Evolutionary conservation across 1,140 invertebrate genomes (phyloP).

Genomic region (Conus betulinus): DNA sequence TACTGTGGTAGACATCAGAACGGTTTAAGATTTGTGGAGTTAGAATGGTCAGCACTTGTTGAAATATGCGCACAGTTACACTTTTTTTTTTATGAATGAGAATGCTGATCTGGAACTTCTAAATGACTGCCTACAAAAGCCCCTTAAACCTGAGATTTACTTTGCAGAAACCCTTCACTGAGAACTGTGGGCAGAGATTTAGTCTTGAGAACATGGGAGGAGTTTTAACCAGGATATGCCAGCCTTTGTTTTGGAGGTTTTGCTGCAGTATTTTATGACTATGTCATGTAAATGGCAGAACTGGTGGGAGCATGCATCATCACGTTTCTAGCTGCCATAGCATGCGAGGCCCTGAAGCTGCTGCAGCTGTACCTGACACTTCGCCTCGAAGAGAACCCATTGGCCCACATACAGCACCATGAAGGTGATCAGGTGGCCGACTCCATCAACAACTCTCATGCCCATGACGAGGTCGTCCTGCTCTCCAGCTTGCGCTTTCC

Average conservation of each 20-base stretch:
- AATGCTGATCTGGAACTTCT: no score
- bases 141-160: no score
- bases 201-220: neutral
- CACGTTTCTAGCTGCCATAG: slow-evolving; percentile 31
- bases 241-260: no score
- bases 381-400: slow-evolving; percentile 46
- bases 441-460: neutral
- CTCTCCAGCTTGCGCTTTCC: slow-evolving; percentile 24
- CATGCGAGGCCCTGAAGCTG: slow-evolving; percentile 44
- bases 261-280: no score
- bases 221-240: neutral
- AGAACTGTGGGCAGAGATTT: no score
- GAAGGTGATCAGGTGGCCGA: neutral
- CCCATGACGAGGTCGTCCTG: slow-evolving; percentile 10
- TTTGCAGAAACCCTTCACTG: no score
- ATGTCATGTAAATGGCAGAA: slow-evolving; percentile 30
- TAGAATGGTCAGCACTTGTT: no score
- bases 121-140: no score
- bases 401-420: slow-evolving; percentile 40
- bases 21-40: no score
- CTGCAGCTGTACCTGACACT: slow-evolving; percentile 47
- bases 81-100: no score
- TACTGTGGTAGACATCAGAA: no score
- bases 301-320: slow-evolving; percentile 39
- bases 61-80: no score